These are phyloP conservation scores for Vulpes ferrilata DNA, from an alignment of 2,113 vertebrate genomes.

Conservation along the genomic window DNA sequence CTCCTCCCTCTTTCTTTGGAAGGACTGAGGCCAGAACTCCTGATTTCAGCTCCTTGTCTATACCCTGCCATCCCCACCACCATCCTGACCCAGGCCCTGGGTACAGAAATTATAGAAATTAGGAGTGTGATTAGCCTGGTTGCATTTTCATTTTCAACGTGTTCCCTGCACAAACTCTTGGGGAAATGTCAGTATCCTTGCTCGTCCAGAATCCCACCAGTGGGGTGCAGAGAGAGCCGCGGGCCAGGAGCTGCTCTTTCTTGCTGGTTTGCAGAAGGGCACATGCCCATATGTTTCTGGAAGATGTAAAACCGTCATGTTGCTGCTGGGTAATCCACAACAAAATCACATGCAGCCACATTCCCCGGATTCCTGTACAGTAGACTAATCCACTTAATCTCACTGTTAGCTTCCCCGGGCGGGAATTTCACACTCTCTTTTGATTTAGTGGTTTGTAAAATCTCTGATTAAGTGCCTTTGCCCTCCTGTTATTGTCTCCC, in stretches of 20 bases:
- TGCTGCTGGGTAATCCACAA: conserved; percentile 88
- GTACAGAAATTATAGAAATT: background rate
- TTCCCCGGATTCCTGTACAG: conserved; percentile 89
- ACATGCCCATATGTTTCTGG: conserved; percentile 86
- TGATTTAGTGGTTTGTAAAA: conserved; percentile 88
- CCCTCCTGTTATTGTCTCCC: conserved; percentile 61
- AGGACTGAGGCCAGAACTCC: background rate
- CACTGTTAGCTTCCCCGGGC: conserved; percentile 81
- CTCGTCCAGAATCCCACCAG: conserved; percentile 75
- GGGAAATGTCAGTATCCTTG: background rate
- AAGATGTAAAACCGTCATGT: conserved; percentile 83
- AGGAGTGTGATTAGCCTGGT: background rate
- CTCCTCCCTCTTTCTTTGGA: background rate
- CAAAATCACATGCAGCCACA: conserved; percentile 86
- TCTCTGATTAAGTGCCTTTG: conserved; percentile 84
- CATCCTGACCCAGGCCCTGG: background rate
- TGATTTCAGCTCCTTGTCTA: background rate
- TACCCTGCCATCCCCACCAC: too few species aligned
- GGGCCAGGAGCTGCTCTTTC: conserved; percentile 63
- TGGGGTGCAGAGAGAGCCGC: background rate
- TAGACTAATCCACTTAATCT: conserved; percentile 90
- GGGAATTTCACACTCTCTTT: conserved; percentile 88
- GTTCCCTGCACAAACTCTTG: background rate
- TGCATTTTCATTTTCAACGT: conserved; percentile 37
- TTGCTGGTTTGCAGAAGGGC: conserved; percentile 79